phyloP scores from a whole-genome alignment of 2,113 vertebrate genomes.

The Accipiter virgatus region DNA sequence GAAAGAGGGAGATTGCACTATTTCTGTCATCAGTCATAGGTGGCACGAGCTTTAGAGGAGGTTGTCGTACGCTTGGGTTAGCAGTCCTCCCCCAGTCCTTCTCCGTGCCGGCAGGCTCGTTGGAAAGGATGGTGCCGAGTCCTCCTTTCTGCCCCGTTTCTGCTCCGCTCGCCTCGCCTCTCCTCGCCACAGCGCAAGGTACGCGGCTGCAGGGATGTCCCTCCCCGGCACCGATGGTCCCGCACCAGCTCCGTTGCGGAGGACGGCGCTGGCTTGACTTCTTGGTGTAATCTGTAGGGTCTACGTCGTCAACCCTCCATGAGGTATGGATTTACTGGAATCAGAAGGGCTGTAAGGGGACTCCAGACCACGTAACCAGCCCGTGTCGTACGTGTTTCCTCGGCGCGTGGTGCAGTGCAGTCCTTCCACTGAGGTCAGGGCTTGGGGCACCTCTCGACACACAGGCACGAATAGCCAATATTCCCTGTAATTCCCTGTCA shows the following conservation, averaged over 20 bases:
- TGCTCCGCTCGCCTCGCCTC: fast-evolving
- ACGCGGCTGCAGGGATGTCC: fast-evolving
- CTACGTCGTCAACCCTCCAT: background rate
- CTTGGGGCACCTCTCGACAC: background rate
- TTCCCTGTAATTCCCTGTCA: background rate
- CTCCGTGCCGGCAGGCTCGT: background rate
- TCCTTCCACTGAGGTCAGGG: background rate
- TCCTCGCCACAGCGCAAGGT: fast-evolving
- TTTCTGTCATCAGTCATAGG: background rate
- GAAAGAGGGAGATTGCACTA: background rate
- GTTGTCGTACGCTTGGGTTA: fast-evolving
- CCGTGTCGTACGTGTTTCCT: fast-evolving
- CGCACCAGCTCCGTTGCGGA: background rate
- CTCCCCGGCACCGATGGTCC: background rate
- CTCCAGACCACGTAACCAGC: background rate
- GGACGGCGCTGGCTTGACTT: background rate
- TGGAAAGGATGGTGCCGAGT: background rate
- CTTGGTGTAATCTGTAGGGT: background rate
- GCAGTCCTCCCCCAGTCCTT: background rate
- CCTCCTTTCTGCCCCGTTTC: background rate
- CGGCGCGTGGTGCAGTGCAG: background rate
- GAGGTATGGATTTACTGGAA: background rate
- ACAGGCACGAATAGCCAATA: background rate
- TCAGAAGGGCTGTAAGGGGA: background rate
- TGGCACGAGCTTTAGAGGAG: background rate